Evolutionary conservation across 2,797 vertebrate genomes (phyloP).

Genomic region (Myotis pilosus): DNA sequence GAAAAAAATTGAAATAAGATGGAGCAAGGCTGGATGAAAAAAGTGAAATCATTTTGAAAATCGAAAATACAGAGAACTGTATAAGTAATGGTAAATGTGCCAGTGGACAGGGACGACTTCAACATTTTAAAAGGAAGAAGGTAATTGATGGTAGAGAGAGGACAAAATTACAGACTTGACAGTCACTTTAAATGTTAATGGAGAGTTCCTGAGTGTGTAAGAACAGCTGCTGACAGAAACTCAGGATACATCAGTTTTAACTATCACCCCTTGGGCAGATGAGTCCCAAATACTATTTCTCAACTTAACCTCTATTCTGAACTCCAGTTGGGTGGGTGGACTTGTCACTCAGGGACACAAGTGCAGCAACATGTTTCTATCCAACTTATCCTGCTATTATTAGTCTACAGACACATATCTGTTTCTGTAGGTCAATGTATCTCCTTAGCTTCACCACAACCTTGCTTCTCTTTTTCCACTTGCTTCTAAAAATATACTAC

Average conservation of each 20-base stretch:
- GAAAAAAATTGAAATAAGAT: background rate
- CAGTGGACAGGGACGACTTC: slow-evolving; percentile 27
- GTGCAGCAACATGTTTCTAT: background rate
- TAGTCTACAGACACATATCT: slow-evolving; percentile 65
- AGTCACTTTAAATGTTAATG: slow-evolving; percentile 74
- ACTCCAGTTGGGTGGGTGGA: slow-evolving; percentile 60
- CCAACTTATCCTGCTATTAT: slow-evolving; percentile 50
- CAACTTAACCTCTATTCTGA: slow-evolving; percentile 67
- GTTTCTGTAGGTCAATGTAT: slow-evolving; percentile 66
- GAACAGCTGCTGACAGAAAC: slow-evolving; percentile 64
- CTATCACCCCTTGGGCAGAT: slow-evolving; percentile 66
- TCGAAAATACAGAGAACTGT: background rate
- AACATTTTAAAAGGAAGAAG: slow-evolving; percentile 26
- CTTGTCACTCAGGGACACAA: slow-evolving; percentile 67
- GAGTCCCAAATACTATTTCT: slow-evolving; percentile 65
- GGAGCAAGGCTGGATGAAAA: background rate
- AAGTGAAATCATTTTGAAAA: slow-evolving; percentile 3
- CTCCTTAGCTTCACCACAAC: slow-evolving; percentile 56
- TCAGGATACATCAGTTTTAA: slow-evolving; percentile 69
- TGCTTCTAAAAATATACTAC: slow-evolving; percentile 58
- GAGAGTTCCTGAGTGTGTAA: slow-evolving; percentile 55
- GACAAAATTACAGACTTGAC: slow-evolving; percentile 74
- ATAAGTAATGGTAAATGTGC: background rate
- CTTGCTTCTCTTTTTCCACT: slow-evolving; percentile 66
- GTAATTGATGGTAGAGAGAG: slow-evolving; percentile 58